phyloP scores from a whole-genome alignment of 92 coral and sea anemone genomes.

The Umimayanthus kanabou region DNA sequence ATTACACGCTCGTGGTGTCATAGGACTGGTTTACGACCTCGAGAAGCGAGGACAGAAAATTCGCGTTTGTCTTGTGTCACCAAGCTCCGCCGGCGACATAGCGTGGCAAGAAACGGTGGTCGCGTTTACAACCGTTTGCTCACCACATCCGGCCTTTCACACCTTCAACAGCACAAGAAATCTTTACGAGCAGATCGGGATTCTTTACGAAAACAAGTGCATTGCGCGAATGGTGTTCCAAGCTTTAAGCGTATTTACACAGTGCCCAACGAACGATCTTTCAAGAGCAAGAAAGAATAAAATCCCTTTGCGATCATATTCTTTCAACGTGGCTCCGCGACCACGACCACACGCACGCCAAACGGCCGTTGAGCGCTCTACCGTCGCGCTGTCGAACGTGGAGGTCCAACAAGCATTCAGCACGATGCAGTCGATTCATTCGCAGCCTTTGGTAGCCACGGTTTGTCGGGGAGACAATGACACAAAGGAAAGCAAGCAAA shows the following conservation, averaged over 20 bases:
- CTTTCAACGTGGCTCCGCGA: constrained; percentile 77
- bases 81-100: constrained; percentile 61
- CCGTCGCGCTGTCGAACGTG: constrained; percentile 71
- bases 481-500: constrained; percentile 26
- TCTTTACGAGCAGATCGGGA: constrained; percentile 79
- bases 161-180: constrained; percentile 85
- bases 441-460: constrained; percentile 55
- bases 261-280: constrained; percentile 44
- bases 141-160: constrained; percentile 90
- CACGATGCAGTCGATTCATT: constrained; percentile 41
- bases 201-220: constrained; percentile 80
- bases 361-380: constrained; percentile 64
- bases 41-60: constrained; percentile 74
- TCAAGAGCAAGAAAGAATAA: constrained; percentile 44
- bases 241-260: constrained; percentile 80
- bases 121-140: constrained; percentile 76
- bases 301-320: constrained; percentile 58
- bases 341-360: constrained; percentile 60
- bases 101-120: constrained; percentile 92
- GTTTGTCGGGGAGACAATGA: constrained; percentile 48
- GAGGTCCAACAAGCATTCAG: constrained; percentile 71
- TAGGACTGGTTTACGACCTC: constrained; percentile 81
- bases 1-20: constrained; percentile 66
- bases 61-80: constrained; percentile 67
- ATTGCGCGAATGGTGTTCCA: constrained; percentile 86